Evolutionary conservation across 2,888 invertebrate genomes (phyloP), one percentile per base, ranked within the genome.

Genomic region (Limnephilus lunatus): DNA sequence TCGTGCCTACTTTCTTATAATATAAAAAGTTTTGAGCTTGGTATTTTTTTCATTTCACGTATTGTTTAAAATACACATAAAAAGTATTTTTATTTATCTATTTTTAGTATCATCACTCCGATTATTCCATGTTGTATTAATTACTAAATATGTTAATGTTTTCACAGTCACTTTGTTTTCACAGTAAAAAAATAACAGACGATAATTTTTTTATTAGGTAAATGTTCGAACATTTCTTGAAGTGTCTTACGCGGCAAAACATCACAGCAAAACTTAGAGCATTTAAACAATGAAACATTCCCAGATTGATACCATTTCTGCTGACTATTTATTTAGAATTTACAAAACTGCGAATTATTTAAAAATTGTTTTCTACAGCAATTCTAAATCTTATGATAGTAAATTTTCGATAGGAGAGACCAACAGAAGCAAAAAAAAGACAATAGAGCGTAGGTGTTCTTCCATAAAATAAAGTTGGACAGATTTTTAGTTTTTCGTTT

Each of bases 141-240:
- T 85, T 44, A 44, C 44, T 85, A 39, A 85, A 44, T 39, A 31
- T 39, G 39, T 85, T 85, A 39, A 39, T 85, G 35, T 85, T 68
- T 31, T 85, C 35, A 85, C 31, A 85, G 85, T 85, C 85, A 85
- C 85, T 39, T 83, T 31, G 19, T 30, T 53, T 31, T 87, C 87
- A 87, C 53, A 87, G 87, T 87, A 87, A 53, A 87, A 87, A 87
- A 87, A 53, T 53, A 87, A n/a, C 25, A 87, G 87, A 44, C 87
- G 31, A 53, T 31, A 53, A 87, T 48, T 30, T 53, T 48, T 31
- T 87, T 85, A 83, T 32, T 83, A 30, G 30, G 35, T 83, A 32
- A 83, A 32, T 83, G 83, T 83, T 39, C 39, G 44, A n/a, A 85
- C 11, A 7, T 44, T 85, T 39, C n/a, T 85, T 85, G 35, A 48